Base-by-base conservation (phyloP, 2,888 invertebrate species). In the Mythimna ferrago region DNA sequence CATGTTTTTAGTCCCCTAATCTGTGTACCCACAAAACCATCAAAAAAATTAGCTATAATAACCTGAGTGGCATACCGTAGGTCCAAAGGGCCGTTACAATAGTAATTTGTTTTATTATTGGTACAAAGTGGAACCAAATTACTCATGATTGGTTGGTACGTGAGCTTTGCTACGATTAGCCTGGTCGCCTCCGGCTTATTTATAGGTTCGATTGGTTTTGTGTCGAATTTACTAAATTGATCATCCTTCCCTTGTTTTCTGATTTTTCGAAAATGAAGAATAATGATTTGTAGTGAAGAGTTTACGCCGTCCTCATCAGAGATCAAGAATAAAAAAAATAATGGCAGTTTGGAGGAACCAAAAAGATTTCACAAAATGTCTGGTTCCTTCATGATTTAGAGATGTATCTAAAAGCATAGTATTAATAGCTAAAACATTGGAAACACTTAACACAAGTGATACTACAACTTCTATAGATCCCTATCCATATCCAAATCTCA, bases 21-120 rank as follows among this genome's bases (percentile, higher is more conserved):
- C 26, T 57, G 19, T 26, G n/a, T 19, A 54, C 26, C n/a, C 21
- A 41, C 16, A 6, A 80, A 70, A 67, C 38, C 51, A 56, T 53
- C 9, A 66, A 26, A 32, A 32, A 44, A 35, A 14, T 19, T 60
- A 56, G 38, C 21, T 10, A 10, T 44, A 44, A 79, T 71, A 80
- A 78, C 75, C 56, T 65, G 71, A 84, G 71, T 75, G 71, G 72
- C 48, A 53, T 67, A 71, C 73, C 67, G 51, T 61, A 71, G 62
- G 80, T 74, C 67, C 75, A 65, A 58, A 77, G 82, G 79, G 82
- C 67, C 68, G 70, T 75, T 82, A 87, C 89, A 77, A 83, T 83
- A 87, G 90, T 93, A 94, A 94, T 94, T 95, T 95, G 90, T 94
- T 94, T 94, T 92, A 93, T 93, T 95, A 94, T 95, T 94, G 94